Evolutionary conservation across 1,140 invertebrate species (phyloP), one percentile per base, ranked within the genome.

Genomic region (Battus philenor): DNA sequence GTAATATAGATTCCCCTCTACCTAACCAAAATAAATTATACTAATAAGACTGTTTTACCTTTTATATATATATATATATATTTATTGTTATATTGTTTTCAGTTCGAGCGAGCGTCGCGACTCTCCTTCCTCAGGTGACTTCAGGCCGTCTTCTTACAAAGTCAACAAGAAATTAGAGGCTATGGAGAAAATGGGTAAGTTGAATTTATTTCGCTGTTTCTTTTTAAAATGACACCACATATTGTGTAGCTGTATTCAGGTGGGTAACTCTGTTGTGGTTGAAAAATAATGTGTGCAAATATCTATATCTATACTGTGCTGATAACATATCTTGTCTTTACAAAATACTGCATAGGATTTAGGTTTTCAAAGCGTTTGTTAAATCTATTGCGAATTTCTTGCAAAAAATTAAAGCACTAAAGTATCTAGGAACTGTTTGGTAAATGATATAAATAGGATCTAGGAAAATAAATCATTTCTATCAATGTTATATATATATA

Each of bases 101-200:
- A 67, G 64, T 18, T 53, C 64, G 18, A 62, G 50, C 11, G 76
- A 79, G 2, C 63, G 67, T 18, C 65, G 70, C 15, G 33, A 43
- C 0, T 74, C 78, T 0, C 67, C 68, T 1, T 41, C 68, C 6
- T 57, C 62, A 0, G 65, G 55, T 2, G 80, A 86, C 15, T 86
- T 86, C 59, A 66, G 80, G 12, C 78, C 80, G 0, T 77, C 81
- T 0, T 85, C 81, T 0, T 87, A 86, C 56, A 86, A 86, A 54
- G 82, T 87, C 22, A 86, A 82, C 43, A 86, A 76, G 55, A 87
- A 87, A 44, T 63, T 87, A 0, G 81, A 87, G 47, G 83, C 83
- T 9, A 86, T 87, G 82, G 83, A 87, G 47, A 87, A 87, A 64
- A 87, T 87, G 86, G 86, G 85, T 86, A 47, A 63, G 54, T 54